A percentile compares a stretch with the other conserved stretches of the same genome.
Conservation (phyloP, 1,140 invertebrate genomes). For the Brachionus asplanchnoidis region DNA sequence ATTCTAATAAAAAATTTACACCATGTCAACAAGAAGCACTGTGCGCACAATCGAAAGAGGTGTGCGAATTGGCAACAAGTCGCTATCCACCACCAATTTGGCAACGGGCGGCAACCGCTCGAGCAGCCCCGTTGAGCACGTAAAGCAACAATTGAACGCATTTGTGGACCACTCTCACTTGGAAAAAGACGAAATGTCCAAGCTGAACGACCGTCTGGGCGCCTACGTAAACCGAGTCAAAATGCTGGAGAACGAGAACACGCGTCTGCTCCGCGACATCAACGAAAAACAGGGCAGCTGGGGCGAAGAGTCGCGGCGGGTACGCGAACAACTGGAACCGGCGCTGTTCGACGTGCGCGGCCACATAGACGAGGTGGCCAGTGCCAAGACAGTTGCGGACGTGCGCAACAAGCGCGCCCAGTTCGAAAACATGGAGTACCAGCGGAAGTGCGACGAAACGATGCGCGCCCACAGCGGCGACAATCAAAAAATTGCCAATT, state of each 20-base stretch:
- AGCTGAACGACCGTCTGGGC: conserved; percentile 6
- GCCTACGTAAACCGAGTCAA: conserved; percentile 17
- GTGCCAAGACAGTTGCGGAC: neutral
- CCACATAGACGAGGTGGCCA: conserved; percentile 10
- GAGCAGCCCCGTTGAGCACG: neutral
- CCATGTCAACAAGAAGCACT: neutral
- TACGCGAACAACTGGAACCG: neutral
- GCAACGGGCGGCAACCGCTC: neutral
- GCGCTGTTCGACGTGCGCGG: neutral
- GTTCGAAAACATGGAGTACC: conserved; percentile 22
- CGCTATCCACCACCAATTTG: neutral
- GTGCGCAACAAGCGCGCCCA: conserved; percentile 24
- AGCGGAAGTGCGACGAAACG: neutral
- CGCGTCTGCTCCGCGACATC: neutral
- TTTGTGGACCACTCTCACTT: conserved; percentile 16
- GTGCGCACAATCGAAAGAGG: conserved; percentile 31
- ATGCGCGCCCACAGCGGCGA: neutral
- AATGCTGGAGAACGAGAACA: conserved; percentile 15
- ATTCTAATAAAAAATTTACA: neutral
- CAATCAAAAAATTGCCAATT: neutral
- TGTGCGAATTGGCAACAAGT: neutral
- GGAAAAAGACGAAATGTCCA: conserved; percentile 20
- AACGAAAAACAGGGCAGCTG: neutral
- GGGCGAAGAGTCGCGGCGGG: conserved; percentile 16
- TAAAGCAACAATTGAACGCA: neutral